Evolutionary conservation across 1,140 invertebrate genomes (phyloP), one percentile per base, ranked within the genome.

Genomic region (Cotesia glomerata): DNA sequence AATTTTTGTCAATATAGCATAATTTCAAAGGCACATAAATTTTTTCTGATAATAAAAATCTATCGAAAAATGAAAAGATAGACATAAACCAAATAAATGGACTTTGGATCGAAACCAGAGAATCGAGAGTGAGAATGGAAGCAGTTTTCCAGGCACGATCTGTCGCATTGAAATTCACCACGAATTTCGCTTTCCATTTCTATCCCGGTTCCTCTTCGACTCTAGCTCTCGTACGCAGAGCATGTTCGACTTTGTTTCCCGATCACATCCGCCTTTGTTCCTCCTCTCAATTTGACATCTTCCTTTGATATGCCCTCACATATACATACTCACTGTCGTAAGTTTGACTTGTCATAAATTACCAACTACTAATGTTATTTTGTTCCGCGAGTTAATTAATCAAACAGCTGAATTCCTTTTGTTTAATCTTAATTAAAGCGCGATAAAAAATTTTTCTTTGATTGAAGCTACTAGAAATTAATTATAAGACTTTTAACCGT

Each of bases 131-230:
- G 39, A 72, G 74, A 74, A 72, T 59, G 63, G 71, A 11, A 70
- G 74, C 71, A 77, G 81, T 79, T 85, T 85, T 85, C 83, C 81
- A 75, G 75, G 81, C 84, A 85, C 84, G 85, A 83, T 78, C 76
- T 59, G 63, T 58, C 81, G 63, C 84, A 86, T 86, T 86, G 84
- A 85, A 85, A 86, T 86, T 86, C 85, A 85, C 81, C 71, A 75
- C 78, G 80, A 79, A 84, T 82, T 82, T 78, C 81, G 80, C 84
- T 86, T 86, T 86, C 84, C 84, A 85, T 86, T 85, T 86, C 85
- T 85, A 86, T 85, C 81, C 79, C 72, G 74, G 65, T 71, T 78
- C 79, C 74, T 73, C 76, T 74, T 70, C 68, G 73, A 78, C 75
- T 73, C 71, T 36, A 70, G 74, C 77, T 76, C 78, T 75, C 69